These are phyloP conservation scores for Diogma glabrata DNA, from an alignment of 2,888 invertebrate genomes.

Conservation along the genomic window DNA sequence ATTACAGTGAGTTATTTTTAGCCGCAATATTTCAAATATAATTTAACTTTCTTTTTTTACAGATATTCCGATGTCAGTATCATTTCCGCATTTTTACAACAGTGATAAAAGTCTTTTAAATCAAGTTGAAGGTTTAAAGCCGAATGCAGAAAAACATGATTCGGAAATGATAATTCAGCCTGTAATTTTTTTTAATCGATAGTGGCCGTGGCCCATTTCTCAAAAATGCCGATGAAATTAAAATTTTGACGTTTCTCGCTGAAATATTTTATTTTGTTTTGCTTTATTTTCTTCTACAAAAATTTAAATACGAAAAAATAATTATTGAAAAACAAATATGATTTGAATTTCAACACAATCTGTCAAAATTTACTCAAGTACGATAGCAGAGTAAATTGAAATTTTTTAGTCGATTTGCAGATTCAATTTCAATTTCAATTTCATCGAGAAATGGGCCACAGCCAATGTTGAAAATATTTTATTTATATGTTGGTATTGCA, in stretches of 20 bases:
- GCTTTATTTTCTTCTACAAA: constrained; percentile 20
- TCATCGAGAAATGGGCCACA: too few species aligned
- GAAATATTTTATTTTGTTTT: background rate
- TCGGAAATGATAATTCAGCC: constrained; percentile 57
- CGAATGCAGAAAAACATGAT: constrained; percentile 40
- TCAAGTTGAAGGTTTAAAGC: constrained; percentile 49
- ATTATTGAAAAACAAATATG: too few species aligned
- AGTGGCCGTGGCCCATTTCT: too few species aligned
- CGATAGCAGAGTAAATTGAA: too few species aligned
- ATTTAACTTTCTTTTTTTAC: constrained; percentile 15
- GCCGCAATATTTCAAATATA: constrained; percentile 1
- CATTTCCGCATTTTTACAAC: constrained; percentile 59
- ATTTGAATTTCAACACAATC: too few species aligned
- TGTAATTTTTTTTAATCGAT: constrained; percentile 33
- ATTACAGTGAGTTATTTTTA: constrained; percentile 48
- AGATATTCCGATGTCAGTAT: constrained; percentile 64
- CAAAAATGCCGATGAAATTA: too few species aligned
- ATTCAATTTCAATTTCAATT: too few species aligned
- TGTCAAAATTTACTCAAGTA: too few species aligned
- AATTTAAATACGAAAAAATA: too few species aligned
- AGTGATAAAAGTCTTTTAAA: constrained; percentile 46
- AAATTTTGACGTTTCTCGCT: background rate
- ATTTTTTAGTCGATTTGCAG: too few species aligned
- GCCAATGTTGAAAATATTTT: too few species aligned
- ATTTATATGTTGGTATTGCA: too few species aligned